Conservation (phyloP, 1,140 invertebrate species). For the Ceratina japonica region DNA sequence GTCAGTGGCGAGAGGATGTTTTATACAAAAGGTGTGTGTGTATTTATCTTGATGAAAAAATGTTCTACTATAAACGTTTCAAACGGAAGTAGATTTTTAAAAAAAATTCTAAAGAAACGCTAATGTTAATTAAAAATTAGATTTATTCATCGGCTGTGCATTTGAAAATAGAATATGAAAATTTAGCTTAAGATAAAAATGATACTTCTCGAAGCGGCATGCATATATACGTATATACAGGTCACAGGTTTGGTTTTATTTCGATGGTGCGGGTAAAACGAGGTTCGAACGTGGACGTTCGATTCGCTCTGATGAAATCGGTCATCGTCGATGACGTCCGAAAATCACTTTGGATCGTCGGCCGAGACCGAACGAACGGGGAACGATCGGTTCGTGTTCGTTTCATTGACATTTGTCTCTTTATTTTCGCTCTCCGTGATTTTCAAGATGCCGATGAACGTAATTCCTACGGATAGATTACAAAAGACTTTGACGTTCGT, state of each 20-base stretch:
- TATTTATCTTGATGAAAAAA: no score
- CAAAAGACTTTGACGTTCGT: conserved; percentile 10
- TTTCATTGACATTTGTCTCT: neutral
- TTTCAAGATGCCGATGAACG: conserved; percentile 26
- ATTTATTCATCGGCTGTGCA: conserved; percentile 46
- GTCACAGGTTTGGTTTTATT: conserved; percentile 39
- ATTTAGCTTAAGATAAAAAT: conserved; percentile 42
- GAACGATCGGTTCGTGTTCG: conserved; percentile 25
- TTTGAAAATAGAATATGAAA: conserved; percentile 53
- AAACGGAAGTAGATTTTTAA: neutral
- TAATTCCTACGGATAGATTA: conserved; percentile 32
- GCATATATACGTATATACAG: conserved; percentile 37
- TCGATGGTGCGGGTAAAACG: conserved; percentile 23
- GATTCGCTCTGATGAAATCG: conserved; percentile 23
- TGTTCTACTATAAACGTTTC: neutral
- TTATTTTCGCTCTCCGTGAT: conserved; percentile 11
- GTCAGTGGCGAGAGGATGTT: neutral
- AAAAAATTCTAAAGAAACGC: neutral
- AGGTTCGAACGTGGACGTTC: conserved; percentile 20
- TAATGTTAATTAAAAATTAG: conserved; percentile 37
- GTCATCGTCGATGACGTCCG: conserved; percentile 15
- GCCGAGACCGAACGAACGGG: conserved; percentile 21
- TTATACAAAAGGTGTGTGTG: no score
- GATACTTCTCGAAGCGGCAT: conserved; percentile 39
- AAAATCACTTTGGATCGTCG: conserved; percentile 54